Base-by-base conservation (phyloP, 2,797 vertebrate species). In the Crenichthys baileyi region DNA sequence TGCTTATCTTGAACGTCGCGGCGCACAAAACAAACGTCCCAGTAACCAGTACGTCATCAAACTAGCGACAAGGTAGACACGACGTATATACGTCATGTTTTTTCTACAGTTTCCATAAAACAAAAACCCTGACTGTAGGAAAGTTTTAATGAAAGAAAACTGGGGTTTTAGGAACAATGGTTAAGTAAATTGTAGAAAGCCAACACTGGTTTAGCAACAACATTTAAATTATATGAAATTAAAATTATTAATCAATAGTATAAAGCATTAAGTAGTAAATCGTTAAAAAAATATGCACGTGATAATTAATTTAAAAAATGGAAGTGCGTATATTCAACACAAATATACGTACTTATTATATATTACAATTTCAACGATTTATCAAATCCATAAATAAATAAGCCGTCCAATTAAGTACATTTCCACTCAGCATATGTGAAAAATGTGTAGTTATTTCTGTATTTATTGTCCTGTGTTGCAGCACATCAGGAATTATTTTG, bases 21-120 rank as follows among this genome's bases (percentile, higher is more conserved):
- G 15, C 39, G 18, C 73, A 82, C 29, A 2, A 8, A 50, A 2
- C 31, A 0, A 36, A 72, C 74, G 82, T 73, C 41, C 1, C 2
- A 20, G 20, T 7, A n/a, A 8, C 39, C 8, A 9, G 0, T 0
- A 6, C 83, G 88, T 89, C 83, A 88, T 73, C 41, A 72, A 78
- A 41, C 0, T 8, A 36, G 83, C 72, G 73, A 86, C 74, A 22
- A 7, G 0, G 11, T 13, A 9, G 20, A 22, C 29, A 5, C 15
- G 2, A 55, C 31, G 46, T 74, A 4, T 0, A 56, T 31, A 50
- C 85, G 82, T 82, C 75, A 79, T 20, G 5, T 61, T 29, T 58
- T 15, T 11, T 2, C 44, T 46, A 46, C 44, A 46, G 44, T 46
- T 7, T 11, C 7, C 1, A 46, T 7, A 46, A 46, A 46, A 46